Percentiles rank a stretch among this genome's conserved stretches.
Evolutionary conservation across 2,797 vertebrate genomes (phyloP).

Genomic region (Rhinogobio ventralis): DNA sequence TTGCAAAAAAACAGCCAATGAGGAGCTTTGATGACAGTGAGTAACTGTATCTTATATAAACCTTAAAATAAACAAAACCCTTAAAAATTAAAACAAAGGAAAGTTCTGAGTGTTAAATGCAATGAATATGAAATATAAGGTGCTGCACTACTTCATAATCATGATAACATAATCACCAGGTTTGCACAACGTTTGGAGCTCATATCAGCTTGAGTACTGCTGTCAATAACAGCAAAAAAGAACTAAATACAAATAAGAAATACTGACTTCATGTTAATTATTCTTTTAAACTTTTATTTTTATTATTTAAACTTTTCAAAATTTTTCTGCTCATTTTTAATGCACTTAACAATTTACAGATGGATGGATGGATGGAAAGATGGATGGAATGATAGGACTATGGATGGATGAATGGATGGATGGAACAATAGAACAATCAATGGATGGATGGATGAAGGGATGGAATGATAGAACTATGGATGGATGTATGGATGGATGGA

Average conservation of each 20-base stretch:
- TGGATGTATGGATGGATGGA: too few relatives aligned
- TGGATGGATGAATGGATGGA: background rate
- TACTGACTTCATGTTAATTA: background rate
- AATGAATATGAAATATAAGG: background rate
- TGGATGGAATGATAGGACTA: background rate
- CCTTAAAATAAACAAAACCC: background rate
- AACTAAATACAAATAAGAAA: background rate
- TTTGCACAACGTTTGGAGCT: background rate
- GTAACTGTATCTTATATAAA: conserved; percentile 50
- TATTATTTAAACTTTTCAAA: background rate
- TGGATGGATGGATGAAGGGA: background rate
- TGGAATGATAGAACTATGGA: background rate
- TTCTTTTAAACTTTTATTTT: background rate
- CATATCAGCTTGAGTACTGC: background rate
- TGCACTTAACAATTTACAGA: too few relatives aligned
- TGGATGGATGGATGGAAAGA: too few relatives aligned
- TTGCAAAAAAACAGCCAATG: conserved; percentile 94
- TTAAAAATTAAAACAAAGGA: too few relatives aligned
- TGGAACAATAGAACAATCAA: too few relatives aligned
- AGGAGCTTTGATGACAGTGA: conserved; percentile 93
- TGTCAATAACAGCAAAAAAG: background rate
- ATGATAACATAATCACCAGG: background rate
- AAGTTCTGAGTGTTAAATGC: background rate
- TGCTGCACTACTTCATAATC: background rate
- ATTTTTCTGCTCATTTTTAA: background rate